Percentiles rank a stretch among this genome's conserved stretches.
Evolutionary conservation across 2,113 vertebrate species (phyloP).

Genomic region (Lamprologus callipterus): DNA sequence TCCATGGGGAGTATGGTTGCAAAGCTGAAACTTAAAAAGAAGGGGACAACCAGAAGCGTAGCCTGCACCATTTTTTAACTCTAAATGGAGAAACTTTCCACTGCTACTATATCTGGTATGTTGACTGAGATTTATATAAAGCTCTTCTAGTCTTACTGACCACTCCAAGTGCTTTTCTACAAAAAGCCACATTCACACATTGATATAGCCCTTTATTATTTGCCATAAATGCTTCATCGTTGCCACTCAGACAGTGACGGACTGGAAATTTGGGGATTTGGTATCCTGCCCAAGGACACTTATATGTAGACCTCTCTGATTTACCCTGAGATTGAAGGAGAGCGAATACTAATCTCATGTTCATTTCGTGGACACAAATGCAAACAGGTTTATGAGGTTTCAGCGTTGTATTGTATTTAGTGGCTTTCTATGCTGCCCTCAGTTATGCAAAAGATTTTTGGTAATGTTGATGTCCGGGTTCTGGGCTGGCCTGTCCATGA

Average conservation of each 20-base stretch:
- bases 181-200: neutral
- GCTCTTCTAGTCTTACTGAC: neutral
- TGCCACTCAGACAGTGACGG: neutral
- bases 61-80: accelerated
- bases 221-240: neutral
- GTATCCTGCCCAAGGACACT: neutral
- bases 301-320: neutral
- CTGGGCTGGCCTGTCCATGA: neutral
- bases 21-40: neutral
- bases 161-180: neutral
- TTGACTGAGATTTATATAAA: neutral
- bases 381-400: neutral
- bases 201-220: neutral
- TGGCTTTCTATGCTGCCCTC: neutral
- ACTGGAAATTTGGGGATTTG: neutral
- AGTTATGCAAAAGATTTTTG: neutral
- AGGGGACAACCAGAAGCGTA: neutral
- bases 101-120: neutral
- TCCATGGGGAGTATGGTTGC: neutral
- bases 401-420: neutral
- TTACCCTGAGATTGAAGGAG: neutral
- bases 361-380: neutral
- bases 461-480: neutral
- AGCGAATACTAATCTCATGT: accelerated
- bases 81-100: neutral